phyloP scores from a whole-genome alignment of 1,140 invertebrate genomes.

The Drosophila asahinai region DNA sequence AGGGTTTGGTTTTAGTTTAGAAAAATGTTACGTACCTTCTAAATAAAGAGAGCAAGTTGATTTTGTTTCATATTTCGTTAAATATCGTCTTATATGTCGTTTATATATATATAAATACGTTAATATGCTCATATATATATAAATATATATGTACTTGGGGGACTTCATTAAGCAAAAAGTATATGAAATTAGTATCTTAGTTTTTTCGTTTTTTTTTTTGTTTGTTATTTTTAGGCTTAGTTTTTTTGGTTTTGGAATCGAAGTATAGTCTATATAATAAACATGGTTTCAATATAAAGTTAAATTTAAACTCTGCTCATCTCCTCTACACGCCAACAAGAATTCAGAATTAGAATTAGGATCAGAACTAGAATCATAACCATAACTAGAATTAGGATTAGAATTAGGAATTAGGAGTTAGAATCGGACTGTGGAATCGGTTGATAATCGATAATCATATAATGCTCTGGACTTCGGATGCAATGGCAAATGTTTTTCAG shows the following conservation, averaged over 20 bases:
- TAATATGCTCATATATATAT: slow-evolving; percentile 50
- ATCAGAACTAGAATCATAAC: slow-evolving; percentile 62
- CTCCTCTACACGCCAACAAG: slow-evolving; percentile 61
- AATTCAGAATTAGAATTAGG: slow-evolving; percentile 69
- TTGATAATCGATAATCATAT: slow-evolving; percentile 52
- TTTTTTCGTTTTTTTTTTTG: slow-evolving; percentile 27
- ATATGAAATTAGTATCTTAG: slow-evolving; percentile 66
- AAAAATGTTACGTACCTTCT: slow-evolving; percentile 77
- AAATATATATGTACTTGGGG: slow-evolving; percentile 45
- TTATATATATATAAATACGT: slow-evolving; percentile 49
- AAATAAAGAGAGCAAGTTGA: slow-evolving; percentile 78
- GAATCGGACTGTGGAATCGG: slow-evolving; percentile 38
- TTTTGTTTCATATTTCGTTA: slow-evolving; percentile 59
- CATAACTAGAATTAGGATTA: slow-evolving; percentile 44
- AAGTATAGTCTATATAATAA: slow-evolving; percentile 73
- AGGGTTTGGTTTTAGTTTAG: slow-evolving; percentile 66
- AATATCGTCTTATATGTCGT: slow-evolving; percentile 64
- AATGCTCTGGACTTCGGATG: slow-evolving; percentile 54
- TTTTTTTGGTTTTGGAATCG: slow-evolving; percentile 46
- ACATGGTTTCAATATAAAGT: slow-evolving; percentile 64
- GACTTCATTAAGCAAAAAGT: slow-evolving; percentile 72
- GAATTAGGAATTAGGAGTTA: slow-evolving; percentile 44
- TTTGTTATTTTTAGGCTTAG: slow-evolving; percentile 26
- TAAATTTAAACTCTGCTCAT: slow-evolving; percentile 60
- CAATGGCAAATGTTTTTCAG: slow-evolving; percentile 60